Evolutionary conservation across 2,797 vertebrate genomes (phyloP).

Genomic region (Spea hammondii): DNA sequence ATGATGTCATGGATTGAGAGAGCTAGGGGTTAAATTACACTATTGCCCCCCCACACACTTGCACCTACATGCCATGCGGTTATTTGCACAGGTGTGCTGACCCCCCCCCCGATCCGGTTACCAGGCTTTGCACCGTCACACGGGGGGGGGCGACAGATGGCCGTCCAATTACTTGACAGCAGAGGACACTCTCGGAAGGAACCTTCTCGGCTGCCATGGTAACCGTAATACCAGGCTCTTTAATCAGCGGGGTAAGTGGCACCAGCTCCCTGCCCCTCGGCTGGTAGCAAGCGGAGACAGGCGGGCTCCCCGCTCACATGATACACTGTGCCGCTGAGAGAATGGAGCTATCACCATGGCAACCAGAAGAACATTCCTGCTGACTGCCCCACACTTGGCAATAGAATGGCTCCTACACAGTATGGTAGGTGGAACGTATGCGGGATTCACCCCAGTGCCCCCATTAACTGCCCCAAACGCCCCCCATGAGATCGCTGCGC

Average conservation of each 20-base stretch:
- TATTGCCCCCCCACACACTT: too few species aligned
- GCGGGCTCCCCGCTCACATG: not conserved
- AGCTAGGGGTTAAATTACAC: not conserved
- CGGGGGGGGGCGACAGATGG: conserved; percentile 49
- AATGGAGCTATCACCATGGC: not conserved
- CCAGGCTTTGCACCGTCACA: not conserved
- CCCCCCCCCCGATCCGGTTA: not conserved
- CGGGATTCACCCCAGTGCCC: too few species aligned
- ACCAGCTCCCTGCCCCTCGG: conserved; percentile 16
- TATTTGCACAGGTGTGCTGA: not conserved
- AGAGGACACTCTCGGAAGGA: conserved; percentile 3
- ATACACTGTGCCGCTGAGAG: not conserved
- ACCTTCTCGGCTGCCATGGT: conserved; percentile 28
- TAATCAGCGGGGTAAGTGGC: conserved; percentile 28
- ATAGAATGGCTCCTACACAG: too few species aligned
- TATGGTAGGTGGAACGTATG: too few species aligned
- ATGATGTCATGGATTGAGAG: conserved; percentile 6
- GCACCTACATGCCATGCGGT: not conserved
- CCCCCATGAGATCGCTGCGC: too few species aligned
- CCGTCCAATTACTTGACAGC: conserved; percentile 14
- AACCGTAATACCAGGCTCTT: conserved; percentile 25
- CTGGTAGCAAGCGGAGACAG: conserved; percentile 5
- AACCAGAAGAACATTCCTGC: not conserved
- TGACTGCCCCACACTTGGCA: not conserved
- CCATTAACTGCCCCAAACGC: too few species aligned